phyloP scores from a whole-genome alignment of 2,113 vertebrate species.

The Sclerurus mexicanus region DNA sequence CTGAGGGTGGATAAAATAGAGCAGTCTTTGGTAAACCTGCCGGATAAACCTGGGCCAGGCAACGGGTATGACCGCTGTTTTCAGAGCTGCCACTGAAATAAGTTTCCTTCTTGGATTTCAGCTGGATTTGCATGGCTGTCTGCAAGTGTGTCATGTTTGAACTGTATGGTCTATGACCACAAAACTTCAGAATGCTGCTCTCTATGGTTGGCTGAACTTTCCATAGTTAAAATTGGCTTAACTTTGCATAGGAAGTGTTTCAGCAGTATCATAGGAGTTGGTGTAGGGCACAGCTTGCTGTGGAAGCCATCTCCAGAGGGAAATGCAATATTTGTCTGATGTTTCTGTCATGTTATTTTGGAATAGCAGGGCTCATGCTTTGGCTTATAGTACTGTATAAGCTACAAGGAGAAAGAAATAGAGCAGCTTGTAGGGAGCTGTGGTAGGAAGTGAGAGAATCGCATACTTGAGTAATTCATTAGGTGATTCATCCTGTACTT shows the following conservation, averaged over 20 bases:
- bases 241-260: neutral
- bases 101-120: neutral
- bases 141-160: neutral
- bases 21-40: neutral
- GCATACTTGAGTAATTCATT: constrained; percentile 34
- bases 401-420: neutral
- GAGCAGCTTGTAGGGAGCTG: neutral
- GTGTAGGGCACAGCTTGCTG: neutral
- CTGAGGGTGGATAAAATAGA: neutral
- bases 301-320: neutral
- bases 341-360: neutral
- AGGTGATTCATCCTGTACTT: constrained; percentile 25
- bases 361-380: neutral
- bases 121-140: neutral
- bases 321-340: neutral
- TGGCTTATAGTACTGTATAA: neutral
- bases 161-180: neutral
- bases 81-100: neutral
- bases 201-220: neutral
- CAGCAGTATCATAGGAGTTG: neutral
- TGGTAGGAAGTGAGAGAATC: neutral
- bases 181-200: neutral
- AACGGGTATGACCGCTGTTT: neutral
- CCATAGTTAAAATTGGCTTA: neutral
- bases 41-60: neutral